Conservation (phyloP, 2,888 invertebrate species). For the Zhuqinia jingwanae region DNA sequence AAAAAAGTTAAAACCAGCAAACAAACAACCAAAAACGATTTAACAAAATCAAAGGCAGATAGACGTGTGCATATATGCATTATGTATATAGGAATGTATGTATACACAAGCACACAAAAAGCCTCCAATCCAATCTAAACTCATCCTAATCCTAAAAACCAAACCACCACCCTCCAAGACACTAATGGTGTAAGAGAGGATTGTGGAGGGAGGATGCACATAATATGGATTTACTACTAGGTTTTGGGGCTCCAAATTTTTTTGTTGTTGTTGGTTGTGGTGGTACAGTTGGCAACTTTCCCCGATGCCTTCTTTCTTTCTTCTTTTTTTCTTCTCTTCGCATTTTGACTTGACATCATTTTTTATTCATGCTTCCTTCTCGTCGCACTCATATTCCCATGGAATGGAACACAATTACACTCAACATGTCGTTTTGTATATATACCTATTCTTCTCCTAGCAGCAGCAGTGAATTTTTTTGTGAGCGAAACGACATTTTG, state of each 20-base stretch:
- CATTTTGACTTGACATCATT: conserved; percentile 40
- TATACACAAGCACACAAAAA: no score
- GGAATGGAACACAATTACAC: conserved; percentile 15
- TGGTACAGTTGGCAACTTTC: conserved; percentile 23
- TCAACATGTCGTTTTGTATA: conserved; percentile 8
- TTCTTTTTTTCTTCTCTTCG: conserved; percentile 29
- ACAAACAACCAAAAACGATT: conserved; percentile 11
- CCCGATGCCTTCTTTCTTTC: background rate
- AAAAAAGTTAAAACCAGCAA: background rate
- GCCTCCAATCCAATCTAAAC: no score
- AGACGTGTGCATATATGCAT: no score
- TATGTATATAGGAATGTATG: no score
- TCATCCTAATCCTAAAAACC: no score
- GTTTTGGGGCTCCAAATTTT: no score
- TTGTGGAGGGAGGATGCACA: background rate
- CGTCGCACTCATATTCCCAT: background rate
- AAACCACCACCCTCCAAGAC: conserved; percentile 36
- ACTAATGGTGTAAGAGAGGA: background rate
- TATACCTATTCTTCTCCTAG: background rate
- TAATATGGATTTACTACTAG: background rate
- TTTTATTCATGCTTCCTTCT: conserved; percentile 32
- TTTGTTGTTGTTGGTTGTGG: background rate
- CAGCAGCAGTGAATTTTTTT: background rate
- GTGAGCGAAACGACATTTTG: conserved; percentile 13
- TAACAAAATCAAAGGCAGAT: conserved; percentile 20